A percentile compares a stretch with the other conserved stretches of the same genome.
Conservation (phyloP, 2,113 vertebrate genomes). For the Chrysemys picta region DNA sequence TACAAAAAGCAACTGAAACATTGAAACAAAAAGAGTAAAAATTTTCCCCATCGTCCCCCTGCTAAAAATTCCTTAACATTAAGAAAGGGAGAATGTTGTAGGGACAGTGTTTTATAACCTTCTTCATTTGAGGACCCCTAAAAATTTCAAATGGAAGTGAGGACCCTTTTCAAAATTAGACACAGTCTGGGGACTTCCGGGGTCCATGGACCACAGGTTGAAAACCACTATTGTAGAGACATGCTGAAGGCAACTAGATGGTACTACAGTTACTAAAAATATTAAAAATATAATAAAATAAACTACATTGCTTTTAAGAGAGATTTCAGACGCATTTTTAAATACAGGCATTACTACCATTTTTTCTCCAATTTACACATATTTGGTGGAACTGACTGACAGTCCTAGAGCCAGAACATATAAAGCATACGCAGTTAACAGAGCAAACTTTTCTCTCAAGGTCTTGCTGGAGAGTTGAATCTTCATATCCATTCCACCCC, state of each 20-base stretch:
- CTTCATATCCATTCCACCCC: background rate
- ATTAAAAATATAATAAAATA: background rate
- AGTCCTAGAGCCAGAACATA: background rate
- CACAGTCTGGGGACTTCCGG: too few species aligned
- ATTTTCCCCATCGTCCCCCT: accelerated
- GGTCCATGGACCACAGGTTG: too few species aligned
- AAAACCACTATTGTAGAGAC: background rate
- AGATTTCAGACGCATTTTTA: background rate
- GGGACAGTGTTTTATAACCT: too few species aligned
- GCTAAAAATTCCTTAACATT: background rate
- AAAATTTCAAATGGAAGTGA: too few species aligned
- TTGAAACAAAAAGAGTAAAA: background rate
- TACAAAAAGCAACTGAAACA: background rate
- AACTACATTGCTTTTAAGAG: background rate
- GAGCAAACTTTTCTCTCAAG: background rate
- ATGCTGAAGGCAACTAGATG: background rate
- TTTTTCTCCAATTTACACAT: background rate
- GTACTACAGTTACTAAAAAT: background rate
- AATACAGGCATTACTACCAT: background rate
- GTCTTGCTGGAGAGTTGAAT: background rate
- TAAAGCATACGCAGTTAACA: background rate
- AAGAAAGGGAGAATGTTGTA: background rate
- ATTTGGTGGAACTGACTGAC: background rate
- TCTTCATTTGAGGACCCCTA: too few species aligned
- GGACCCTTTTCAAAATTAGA: too few species aligned